Base-by-base conservation (phyloP, 2,113 vertebrate genomes). In the Pogona vitticeps region DNA sequence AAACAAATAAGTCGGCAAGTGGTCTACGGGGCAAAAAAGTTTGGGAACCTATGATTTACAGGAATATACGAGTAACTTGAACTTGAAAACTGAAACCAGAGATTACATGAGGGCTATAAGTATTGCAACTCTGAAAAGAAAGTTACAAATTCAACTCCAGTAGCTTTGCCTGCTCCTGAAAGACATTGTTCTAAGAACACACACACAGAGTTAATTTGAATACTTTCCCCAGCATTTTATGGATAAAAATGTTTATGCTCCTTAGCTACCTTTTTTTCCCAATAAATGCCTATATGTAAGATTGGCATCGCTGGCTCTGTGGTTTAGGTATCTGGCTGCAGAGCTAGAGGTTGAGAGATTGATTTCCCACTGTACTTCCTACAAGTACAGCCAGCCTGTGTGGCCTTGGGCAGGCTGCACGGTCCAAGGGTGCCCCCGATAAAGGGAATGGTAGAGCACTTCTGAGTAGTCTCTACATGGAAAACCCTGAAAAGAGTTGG, bases 1-100 rank as follows among this genome's bases (percentile, higher is more conserved):
- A n/a, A n/a, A n/a, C n/a, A n/a, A n/a, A n/a, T n/a, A n/a, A n/a
- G n/a, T n/a, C n/a, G n/a, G n/a, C n/a, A n/a, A n/a, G n/a, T n/a
- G n/a, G n/a, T n/a, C n/a, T n/a, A n/a, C n/a, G n/a, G n/a, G n/a
- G n/a, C n/a, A n/a, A n/a, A n/a, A n/a, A n/a, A n/a, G n/a, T n/a
- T n/a, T n/a, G n/a, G n/a, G n/a, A n/a, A n/a, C n/a, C n/a, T n/a
- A 94, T 94, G 83, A 92, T 95, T 94, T 91, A 94, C n/a, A 80
- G 40, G 70, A 81, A 31, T 59, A 76, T 91, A 82, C 87, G 81
- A 87, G 52, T 31, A 87, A 63, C 88, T 80, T 58, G 71, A 79
- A 71, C 76, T 76, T 84, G 88, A 89, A 72, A 85, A 83, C 72
- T 82, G 38, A 84, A 82, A 88, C 70, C 38, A 65, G 42, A 23